A percentile compares a stretch with the other conserved stretches of the same genome.
phyloP scores from a whole-genome alignment of 2,888 invertebrate genomes.

The Perdita meconis region DNA sequence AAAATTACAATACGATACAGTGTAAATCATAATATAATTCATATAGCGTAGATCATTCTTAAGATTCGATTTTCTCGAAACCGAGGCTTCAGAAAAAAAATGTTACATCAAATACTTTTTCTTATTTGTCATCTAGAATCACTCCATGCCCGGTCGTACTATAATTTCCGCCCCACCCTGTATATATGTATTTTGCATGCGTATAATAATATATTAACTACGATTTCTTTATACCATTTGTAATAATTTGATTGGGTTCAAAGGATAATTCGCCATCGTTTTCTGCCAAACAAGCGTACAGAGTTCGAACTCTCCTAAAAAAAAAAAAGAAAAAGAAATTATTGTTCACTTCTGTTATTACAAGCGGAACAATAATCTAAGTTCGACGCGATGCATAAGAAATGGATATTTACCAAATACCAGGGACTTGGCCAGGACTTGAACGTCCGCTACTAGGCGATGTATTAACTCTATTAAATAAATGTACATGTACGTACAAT shows the following conservation, averaged over 20 bases:
- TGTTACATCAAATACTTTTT: too few species aligned
- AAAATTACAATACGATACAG: too few species aligned
- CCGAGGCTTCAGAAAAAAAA: too few species aligned
- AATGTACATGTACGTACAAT: conserved; percentile 1
- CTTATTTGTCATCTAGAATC: too few species aligned
- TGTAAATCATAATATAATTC: too few species aligned
- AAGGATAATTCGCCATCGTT: conserved; percentile 98
- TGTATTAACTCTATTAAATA: conserved; percentile 75
- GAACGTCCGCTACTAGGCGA: conserved; percentile 83
- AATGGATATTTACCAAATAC: conserved; percentile 79
- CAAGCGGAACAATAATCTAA: neutral
- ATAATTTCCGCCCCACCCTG: too few species aligned
- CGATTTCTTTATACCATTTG: conserved; percentile 90
- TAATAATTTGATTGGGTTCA: conserved; percentile 99
- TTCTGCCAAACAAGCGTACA: conserved; percentile 98
- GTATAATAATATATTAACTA: neutral
- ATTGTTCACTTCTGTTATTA: neutral
- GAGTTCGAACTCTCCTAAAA: conserved; percentile 93
- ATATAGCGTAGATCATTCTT: too few species aligned
- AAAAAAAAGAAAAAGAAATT: conserved; percentile 27
- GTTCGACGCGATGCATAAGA: conserved; percentile 13
- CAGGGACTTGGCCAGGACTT: conserved; percentile 82
- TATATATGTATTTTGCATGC: neutral
- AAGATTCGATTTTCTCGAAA: too few species aligned
- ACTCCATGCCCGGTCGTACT: too few species aligned